Evolutionary conservation across 2,888 invertebrate genomes (phyloP).

Genomic region (Notodromas monacha): DNA sequence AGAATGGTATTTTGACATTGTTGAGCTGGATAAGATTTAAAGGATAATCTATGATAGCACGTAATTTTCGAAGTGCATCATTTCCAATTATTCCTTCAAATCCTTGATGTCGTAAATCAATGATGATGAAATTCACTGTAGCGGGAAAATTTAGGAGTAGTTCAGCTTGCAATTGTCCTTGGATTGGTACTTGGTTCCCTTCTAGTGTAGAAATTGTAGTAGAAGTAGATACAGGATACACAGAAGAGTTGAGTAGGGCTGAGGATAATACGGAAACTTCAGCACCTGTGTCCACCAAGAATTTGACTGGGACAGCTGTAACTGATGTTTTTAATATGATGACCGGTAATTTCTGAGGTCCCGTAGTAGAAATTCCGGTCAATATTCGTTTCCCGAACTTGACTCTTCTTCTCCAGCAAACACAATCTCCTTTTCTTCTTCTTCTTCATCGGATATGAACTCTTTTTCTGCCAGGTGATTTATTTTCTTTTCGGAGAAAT

Average conservation of each 20-base stretch:
- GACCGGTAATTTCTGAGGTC: constrained; percentile 4
- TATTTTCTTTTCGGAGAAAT: constrained; percentile 4
- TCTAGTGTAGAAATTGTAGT: constrained; percentile 4
- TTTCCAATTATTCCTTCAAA: constrained; percentile 4
- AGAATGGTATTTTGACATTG: constrained; percentile 4
- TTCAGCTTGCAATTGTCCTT: constrained; percentile 4
- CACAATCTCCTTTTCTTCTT: constrained; percentile 4
- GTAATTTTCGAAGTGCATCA: constrained; percentile 4
- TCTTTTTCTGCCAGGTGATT: constrained; percentile 4
- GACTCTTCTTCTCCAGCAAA: constrained; percentile 4
- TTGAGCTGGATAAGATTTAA: constrained; percentile 4
- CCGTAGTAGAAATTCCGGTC: constrained; percentile 4
- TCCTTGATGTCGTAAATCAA: constrained; percentile 4
- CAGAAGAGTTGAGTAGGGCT: constrained; percentile 4
- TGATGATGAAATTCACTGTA: constrained; percentile 4
- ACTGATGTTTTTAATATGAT: constrained; percentile 4
- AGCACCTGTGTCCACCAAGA: constrained; percentile 4
- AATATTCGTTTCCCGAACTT: constrained; percentile 4
- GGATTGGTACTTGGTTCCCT: constrained; percentile 4
- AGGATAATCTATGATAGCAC: constrained; percentile 4
- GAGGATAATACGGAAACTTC: constrained; percentile 4
- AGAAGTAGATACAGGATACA: constrained; percentile 4
- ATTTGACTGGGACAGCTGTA: constrained; percentile 4
- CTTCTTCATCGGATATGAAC: constrained; percentile 2
- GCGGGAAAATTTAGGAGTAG: constrained; percentile 4